A percentile compares a stretch with the other conserved stretches of the same genome.
Evolutionary conservation across 2,113 vertebrate species (phyloP).

Genomic region (Tragulus kanchil): DNA sequence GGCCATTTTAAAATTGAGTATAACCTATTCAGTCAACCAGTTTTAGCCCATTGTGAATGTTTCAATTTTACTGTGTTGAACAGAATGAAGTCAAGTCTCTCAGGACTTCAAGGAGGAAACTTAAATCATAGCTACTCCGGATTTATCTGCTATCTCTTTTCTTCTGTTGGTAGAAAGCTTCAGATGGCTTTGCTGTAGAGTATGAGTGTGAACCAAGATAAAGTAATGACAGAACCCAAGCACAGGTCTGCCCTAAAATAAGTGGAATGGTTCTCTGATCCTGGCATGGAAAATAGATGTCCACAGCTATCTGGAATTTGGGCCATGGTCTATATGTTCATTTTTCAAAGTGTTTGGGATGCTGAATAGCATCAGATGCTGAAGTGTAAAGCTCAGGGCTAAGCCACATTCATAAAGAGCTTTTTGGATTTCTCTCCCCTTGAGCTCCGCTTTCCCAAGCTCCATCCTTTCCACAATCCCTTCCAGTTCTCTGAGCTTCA

Average conservation of each 20-base stretch:
- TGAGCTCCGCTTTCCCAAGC: neutral
- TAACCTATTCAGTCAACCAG: neutral
- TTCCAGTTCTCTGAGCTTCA: neutral
- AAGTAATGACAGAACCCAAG: neutral
- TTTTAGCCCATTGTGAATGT: neutral
- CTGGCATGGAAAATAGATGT: neutral
- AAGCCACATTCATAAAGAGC: neutral
- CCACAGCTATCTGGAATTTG: neutral
- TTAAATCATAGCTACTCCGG: neutral
- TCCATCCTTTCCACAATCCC: neutral
- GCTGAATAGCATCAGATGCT: neutral
- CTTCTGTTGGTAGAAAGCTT: neutral
- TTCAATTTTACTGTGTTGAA: neutral
- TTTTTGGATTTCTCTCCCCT: neutral
- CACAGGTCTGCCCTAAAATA: neutral
- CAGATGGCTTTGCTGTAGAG: neutral
- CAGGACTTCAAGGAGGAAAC: neutral
- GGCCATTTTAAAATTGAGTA: neutral
- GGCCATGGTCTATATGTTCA: neutral
- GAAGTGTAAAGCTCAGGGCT: neutral
- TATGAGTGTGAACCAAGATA: neutral
- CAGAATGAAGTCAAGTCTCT: neutral
- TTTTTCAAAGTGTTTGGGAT: neutral
- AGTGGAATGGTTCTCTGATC: neutral
- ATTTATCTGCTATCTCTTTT: neutral